phyloP scores from a whole-genome alignment of 2,797 vertebrate species.

The Ptychadena robeensis region DNA sequence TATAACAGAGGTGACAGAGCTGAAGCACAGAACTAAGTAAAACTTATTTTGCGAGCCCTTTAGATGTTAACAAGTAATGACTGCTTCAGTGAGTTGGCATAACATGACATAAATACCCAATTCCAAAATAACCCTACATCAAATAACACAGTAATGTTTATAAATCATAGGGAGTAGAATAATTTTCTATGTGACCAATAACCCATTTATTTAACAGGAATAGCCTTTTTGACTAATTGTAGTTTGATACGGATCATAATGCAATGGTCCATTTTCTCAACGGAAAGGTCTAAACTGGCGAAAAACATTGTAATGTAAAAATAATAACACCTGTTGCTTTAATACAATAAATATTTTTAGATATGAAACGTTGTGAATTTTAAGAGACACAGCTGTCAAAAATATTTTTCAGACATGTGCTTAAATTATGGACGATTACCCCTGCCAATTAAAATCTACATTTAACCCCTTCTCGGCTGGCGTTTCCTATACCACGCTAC shows the following conservation, averaged over 20 bases:
- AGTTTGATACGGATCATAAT: background rate
- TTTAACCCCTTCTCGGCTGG: background rate
- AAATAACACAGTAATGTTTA: too few relatives aligned
- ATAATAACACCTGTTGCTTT: background rate
- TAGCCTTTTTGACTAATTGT: background rate
- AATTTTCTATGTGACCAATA: too few relatives aligned
- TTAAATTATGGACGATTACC: background rate
- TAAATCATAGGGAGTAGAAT: too few relatives aligned
- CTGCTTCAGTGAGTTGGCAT: too few relatives aligned
- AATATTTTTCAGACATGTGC: background rate
- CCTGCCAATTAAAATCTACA: background rate
- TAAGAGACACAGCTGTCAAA: background rate
- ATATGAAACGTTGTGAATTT: background rate
- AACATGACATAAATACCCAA: too few relatives aligned
- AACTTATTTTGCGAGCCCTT: too few relatives aligned
- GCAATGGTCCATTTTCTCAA: background rate
- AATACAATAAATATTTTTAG: background rate
- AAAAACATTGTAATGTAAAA: background rate
- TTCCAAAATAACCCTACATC: too few relatives aligned
- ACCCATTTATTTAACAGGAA: too few relatives aligned
- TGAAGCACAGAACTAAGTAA: too few relatives aligned
- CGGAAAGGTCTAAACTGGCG: background rate
- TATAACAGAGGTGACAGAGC: too few relatives aligned
- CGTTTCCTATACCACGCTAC: background rate
- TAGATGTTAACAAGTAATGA: too few relatives aligned